phyloP scores from a whole-genome alignment of 1,140 invertebrate genomes.

The Cotesia glomerata region DNA sequence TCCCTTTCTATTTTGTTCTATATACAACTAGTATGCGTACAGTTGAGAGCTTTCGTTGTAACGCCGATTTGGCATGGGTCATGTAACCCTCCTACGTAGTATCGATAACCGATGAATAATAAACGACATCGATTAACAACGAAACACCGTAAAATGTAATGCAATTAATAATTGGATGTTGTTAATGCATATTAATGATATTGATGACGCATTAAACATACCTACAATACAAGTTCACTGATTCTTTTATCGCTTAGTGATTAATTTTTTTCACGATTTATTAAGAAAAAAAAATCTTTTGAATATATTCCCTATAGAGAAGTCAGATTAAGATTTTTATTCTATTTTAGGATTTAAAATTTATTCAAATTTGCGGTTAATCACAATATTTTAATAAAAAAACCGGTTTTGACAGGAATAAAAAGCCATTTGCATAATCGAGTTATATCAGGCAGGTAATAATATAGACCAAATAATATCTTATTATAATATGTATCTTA shows the following conservation, averaged over 20 bases:
- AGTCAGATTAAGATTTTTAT: no score
- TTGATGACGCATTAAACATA: background rate
- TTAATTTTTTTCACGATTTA: background rate
- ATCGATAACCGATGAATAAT: constrained; percentile 55
- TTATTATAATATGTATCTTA: no score
- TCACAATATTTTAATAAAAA: no score
- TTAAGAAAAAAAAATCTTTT: no score
- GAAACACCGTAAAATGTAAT: constrained; percentile 47
- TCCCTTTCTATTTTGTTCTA: background rate
- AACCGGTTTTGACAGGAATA: no score
- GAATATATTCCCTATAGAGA: no score
- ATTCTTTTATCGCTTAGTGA: background rate
- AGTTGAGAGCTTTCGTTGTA: constrained; percentile 19
- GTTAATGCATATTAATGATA: constrained; percentile 15
- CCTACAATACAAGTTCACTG: background rate
- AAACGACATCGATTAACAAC: constrained; percentile 53
- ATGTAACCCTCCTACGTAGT: constrained; percentile 15
- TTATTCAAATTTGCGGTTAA: no score
- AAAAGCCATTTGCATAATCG: no score
- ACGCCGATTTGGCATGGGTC: constrained; percentile 21
- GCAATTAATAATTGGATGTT: constrained; percentile 49
- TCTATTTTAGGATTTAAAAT: no score
- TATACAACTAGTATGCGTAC: background rate
- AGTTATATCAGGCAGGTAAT: no score
- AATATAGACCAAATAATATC: no score